Evolutionary conservation across 1,140 invertebrate species (phyloP).

Genomic region (Apis dorsata): DNA sequence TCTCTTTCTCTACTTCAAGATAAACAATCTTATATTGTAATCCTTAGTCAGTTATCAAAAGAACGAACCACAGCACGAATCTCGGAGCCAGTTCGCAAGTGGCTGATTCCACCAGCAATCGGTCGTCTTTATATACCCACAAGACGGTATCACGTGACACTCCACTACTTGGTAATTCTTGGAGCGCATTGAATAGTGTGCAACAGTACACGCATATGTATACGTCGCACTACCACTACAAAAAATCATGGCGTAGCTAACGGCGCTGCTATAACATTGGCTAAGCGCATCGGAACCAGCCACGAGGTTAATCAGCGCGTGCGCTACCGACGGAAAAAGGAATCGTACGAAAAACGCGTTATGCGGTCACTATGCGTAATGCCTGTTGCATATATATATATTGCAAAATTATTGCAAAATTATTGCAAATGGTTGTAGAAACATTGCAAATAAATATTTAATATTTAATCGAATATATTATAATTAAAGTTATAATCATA

Average conservation of each 20-base stretch:
- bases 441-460: slow-evolving; percentile 8
- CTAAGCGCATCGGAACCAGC: slow-evolving; percentile 12
- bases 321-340: slow-evolving; percentile 6
- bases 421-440: slow-evolving; percentile 31
- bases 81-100: slow-evolving; percentile 71
- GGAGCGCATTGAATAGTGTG: neutral
- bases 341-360: slow-evolving; percentile 36
- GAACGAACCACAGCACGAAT: slow-evolving; percentile 18
- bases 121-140: slow-evolving; percentile 70
- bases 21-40: neutral
- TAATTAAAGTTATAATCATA: no score
- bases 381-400: slow-evolving; percentile 4
- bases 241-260: slow-evolving; percentile 3
- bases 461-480: slow-evolving; percentile 5
- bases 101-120: slow-evolving; percentile 66
- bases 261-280: slow-evolving; percentile 14
- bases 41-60: neutral
- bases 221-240: neutral
- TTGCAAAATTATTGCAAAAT: slow-evolving; percentile 24
- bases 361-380: slow-evolving; percentile 44
- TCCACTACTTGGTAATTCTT: slow-evolving; percentile 28
- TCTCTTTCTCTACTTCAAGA: slow-evolving; percentile 4
- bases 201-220: slow-evolving; percentile 19
- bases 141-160: slow-evolving; percentile 66
- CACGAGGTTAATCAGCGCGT: slow-evolving; percentile 31